phyloP scores from a whole-genome alignment of 2,888 invertebrate species.

The Lymantria dispar region DNA sequence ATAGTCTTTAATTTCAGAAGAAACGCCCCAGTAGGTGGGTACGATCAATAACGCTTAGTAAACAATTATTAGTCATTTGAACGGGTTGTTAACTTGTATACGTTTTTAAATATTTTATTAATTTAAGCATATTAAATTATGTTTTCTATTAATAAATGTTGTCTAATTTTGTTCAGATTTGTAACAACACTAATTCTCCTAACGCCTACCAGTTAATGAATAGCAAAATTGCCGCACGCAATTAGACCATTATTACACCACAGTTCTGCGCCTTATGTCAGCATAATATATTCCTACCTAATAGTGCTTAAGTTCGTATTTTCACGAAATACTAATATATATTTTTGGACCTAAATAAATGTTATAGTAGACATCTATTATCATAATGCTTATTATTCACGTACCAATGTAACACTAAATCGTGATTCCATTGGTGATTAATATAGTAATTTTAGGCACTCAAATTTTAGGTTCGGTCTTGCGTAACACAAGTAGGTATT shows the following conservation, averaged over 20 bases:
- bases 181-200: slow-evolving; percentile 30
- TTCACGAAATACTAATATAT: slow-evolving; percentile 13
- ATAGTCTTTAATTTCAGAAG: slow-evolving; percentile 6
- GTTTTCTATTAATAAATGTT: slow-evolving; percentile 11
- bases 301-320: slow-evolving; percentile 22
- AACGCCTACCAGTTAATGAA: slow-evolving; percentile 37
- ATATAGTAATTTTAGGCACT: slow-evolving; percentile 28
- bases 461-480: slow-evolving; percentile 36
- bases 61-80: slow-evolving; percentile 35
- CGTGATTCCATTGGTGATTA: too few species aligned
- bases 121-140: slow-evolving; percentile 7
- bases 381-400: slow-evolving; percentile 18
- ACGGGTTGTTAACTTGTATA: slow-evolving; percentile 28
- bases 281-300: slow-evolving; percentile 17
- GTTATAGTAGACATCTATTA: slow-evolving; percentile 10
- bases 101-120: too few species aligned
- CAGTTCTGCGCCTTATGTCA: slow-evolving; percentile 22
- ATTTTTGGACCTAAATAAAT: slow-evolving; percentile 11
- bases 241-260: slow-evolving; percentile 40
- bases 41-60: slow-evolving; percentile 25
- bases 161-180: slow-evolving; percentile 15
- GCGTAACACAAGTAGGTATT: slow-evolving; percentile 39
- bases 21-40: not conserved
- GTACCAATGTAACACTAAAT: slow-evolving; percentile 21
- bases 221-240: slow-evolving; percentile 43